Evolutionary conservation across 2,888 invertebrate genomes (phyloP).

Genomic region (Bembecia ichneumoniformis): DNA sequence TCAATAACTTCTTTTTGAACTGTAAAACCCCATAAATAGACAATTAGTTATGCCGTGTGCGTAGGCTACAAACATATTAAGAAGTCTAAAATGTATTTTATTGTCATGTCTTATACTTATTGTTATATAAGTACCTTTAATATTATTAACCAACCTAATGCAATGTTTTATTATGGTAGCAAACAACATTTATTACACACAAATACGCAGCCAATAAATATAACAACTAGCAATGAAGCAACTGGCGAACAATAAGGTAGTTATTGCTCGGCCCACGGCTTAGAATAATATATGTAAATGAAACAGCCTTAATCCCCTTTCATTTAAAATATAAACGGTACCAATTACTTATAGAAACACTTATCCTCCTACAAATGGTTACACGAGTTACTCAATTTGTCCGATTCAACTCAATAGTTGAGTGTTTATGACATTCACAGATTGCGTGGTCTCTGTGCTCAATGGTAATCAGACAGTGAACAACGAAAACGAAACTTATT

Average conservation of each 20-base stretch:
- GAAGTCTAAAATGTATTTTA: no score
- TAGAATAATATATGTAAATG: neutral
- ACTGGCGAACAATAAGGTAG: neutral
- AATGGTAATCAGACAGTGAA: conserved; percentile 5
- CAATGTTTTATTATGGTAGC: no score
- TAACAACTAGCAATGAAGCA: neutral
- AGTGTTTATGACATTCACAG: conserved; percentile 1
- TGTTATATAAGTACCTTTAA: no score
- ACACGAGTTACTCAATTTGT: conserved; percentile 7
- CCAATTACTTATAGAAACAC: neutral
- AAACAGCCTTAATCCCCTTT: neutral
- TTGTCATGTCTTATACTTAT: no score
- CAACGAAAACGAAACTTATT: no score
- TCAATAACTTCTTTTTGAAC: no score
- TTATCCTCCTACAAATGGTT: neutral
- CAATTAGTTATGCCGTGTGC: no score
- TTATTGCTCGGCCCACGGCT: neutral
- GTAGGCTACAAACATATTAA: no score
- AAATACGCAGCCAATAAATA: neutral
- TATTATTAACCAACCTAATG: no score
- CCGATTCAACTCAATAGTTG: conserved; percentile 11
- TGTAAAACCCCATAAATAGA: no score
- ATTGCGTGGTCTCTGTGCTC: conserved; percentile 16
- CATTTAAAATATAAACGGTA: neutral
- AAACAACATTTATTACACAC: no score